These are phyloP conservation scores for Zosterops hypoxanthus DNA, from an alignment of 2,113 vertebrate genomes.

Conservation along the genomic window DNA sequence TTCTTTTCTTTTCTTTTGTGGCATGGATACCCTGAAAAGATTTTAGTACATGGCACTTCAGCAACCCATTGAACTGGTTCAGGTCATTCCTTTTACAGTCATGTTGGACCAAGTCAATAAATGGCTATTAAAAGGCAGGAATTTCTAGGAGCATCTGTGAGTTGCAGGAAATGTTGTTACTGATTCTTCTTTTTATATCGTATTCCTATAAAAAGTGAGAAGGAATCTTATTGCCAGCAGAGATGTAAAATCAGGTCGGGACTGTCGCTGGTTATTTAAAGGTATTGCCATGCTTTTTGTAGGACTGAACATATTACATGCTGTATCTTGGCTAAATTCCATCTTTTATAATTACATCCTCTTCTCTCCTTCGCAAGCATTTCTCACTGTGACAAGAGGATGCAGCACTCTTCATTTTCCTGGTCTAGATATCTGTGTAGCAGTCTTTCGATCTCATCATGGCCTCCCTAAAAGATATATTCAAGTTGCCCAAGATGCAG, in stretches of 20 bases:
- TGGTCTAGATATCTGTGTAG: background rate
- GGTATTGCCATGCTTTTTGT: conserved; percentile 30
- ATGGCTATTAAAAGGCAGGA: conserved; percentile 1
- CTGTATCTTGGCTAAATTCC: conserved; percentile 52
- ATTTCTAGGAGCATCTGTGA: conserved; percentile 36
- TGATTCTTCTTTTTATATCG: conserved; percentile 42
- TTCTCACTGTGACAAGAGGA: background rate
- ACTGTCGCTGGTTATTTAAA: conserved; percentile 63
- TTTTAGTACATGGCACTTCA: background rate
- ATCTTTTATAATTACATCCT: conserved; percentile 34
- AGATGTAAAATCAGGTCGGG: conserved; percentile 64
- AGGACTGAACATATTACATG: conserved; percentile 25
- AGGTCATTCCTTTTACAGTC: background rate
- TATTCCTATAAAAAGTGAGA: conserved; percentile 59
- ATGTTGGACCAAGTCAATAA: background rate
- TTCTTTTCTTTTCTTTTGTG: background rate
- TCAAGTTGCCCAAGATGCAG: background rate
- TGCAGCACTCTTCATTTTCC: background rate
- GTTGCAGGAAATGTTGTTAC: conserved; percentile 19
- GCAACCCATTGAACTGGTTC: background rate
- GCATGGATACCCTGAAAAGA: background rate
- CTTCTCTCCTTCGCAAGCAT: background rate
- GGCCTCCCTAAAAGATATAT: background rate
- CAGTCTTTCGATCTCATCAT: background rate
- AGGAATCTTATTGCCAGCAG: conserved; percentile 32